Percentiles rank a stretch among this genome's conserved stretches.
These are phyloP conservation scores for Calcarius lapponicus DNA, from an alignment of 2,797 vertebrate species.

Conservation along the genomic window DNA sequence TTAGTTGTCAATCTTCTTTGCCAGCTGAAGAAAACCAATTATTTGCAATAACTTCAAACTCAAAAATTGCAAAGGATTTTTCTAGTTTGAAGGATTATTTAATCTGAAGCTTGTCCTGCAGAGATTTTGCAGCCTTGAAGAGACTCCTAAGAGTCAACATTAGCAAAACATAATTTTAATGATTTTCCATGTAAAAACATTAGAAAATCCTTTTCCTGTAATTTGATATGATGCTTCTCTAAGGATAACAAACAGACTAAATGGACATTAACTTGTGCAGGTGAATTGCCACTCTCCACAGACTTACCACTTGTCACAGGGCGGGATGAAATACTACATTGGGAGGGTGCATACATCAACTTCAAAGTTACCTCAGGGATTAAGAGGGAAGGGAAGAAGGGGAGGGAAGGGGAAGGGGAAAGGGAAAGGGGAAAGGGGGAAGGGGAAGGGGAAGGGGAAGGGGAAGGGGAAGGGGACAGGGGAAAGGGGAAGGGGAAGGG, in stretches of 20 bases:
- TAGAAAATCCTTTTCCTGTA: not conserved
- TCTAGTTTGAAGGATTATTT: not conserved
- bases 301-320: not conserved
- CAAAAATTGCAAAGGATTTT: not conserved
- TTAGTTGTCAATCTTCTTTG: not conserved
- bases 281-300: not conserved
- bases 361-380: not conserved
- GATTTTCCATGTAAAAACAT: not conserved
- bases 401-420: too few species aligned
- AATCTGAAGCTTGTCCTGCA: not conserved
- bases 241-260: not conserved
- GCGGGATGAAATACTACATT: not conserved
- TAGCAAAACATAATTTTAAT: not conserved
- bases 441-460: too few species aligned
- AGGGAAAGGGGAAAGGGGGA: not conserved
- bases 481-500: too few species aligned
- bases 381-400: too few species aligned
- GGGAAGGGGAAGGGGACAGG: too few species aligned
- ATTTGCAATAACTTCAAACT: not conserved
- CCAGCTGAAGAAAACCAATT: not conserved
- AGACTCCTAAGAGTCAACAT: not conserved
- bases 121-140: not conserved
- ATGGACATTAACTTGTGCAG: not conserved
- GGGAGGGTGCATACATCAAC: not conserved
- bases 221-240: not conserved